A percentile compares a stretch with the other conserved stretches of the same genome.
phyloP scores from a whole-genome alignment of 1,140 invertebrate species.

The Drosophila subpulchrella region DNA sequence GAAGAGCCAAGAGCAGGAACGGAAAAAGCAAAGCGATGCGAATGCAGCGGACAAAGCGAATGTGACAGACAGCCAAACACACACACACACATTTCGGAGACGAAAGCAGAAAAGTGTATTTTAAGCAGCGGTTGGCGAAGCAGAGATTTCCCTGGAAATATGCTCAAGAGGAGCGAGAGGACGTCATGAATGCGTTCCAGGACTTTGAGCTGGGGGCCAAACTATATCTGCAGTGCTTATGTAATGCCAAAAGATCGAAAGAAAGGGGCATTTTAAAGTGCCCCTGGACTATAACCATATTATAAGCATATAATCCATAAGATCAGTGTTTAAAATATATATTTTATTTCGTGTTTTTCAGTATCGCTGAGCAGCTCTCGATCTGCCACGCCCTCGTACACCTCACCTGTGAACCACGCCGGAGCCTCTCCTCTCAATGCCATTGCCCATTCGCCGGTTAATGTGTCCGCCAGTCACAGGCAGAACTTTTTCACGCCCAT shows the following conservation, averaged over 20 bases:
- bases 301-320: too few species aligned
- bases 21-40: conserved; percentile 74
- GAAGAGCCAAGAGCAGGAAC: conserved; percentile 55
- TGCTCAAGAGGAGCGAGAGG: conserved; percentile 35
- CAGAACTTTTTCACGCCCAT: conserved; percentile 95
- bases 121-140: conserved; percentile 19
- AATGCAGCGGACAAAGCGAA: conserved; percentile 78
- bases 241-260: conserved; percentile 52
- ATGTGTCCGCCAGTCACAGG: conserved; percentile 86
- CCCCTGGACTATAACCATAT: background rate
- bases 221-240: conserved; percentile 84
- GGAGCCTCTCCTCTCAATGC: conserved; percentile 87
- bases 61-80: conserved; percentile 43
- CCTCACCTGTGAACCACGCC: conserved; percentile 89
- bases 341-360: conserved; percentile 72
- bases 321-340: conserved; percentile 8
- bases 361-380: conserved; percentile 96
- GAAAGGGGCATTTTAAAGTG: background rate
- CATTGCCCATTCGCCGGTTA: conserved; percentile 89
- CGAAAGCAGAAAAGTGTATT: conserved; percentile 59
- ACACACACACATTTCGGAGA: conserved; percentile 34
- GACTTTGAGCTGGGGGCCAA: conserved; percentile 81
- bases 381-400: conserved; percentile 94
- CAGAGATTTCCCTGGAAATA: conserved; percentile 44
- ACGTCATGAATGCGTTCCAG: conserved; percentile 78